These are phyloP conservation scores for Clostera curtula DNA, from an alignment of 2,888 invertebrate species.

Conservation along the genomic window DNA sequence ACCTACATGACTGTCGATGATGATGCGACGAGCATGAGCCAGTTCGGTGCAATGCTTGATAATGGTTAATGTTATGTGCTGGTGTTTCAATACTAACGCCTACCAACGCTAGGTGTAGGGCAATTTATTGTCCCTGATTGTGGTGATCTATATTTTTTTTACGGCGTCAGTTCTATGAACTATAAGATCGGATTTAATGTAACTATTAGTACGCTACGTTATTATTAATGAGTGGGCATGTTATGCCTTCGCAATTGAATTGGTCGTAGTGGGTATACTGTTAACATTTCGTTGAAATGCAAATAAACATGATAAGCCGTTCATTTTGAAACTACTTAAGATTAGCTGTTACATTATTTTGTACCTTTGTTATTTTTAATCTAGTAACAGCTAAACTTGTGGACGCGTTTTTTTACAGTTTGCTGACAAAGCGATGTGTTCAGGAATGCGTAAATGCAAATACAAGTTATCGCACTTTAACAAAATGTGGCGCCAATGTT, in stretches of 20 bases:
- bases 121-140: too few species aligned
- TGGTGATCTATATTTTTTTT: too few species aligned
- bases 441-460: constrained; percentile 56
- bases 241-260: constrained; percentile 10
- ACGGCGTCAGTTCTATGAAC: too few species aligned
- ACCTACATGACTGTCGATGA: constrained; percentile 61
- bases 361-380: constrained; percentile 12
- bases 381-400: constrained; percentile 57
- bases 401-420: constrained; percentile 34
- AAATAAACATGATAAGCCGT: constrained; percentile 64
- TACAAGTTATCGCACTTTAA: constrained; percentile 68
- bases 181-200: too few species aligned
- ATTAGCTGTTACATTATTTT: constrained; percentile 46
- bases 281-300: constrained; percentile 33
- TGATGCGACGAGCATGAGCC: constrained; percentile 56
- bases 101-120: too few species aligned
- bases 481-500: constrained; percentile 47
- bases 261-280: constrained; percentile 7
- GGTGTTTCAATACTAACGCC: constrained; percentile 41
- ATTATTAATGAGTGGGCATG: constrained; percentile 7
- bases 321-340: constrained; percentile 43
- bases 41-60: constrained; percentile 69
- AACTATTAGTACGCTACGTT: too few species aligned
- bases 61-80: constrained; percentile 62
- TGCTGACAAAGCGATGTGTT: constrained; percentile 69